phyloP scores from a whole-genome alignment of 2,113 vertebrate species.

The Lepus americanus region DNA sequence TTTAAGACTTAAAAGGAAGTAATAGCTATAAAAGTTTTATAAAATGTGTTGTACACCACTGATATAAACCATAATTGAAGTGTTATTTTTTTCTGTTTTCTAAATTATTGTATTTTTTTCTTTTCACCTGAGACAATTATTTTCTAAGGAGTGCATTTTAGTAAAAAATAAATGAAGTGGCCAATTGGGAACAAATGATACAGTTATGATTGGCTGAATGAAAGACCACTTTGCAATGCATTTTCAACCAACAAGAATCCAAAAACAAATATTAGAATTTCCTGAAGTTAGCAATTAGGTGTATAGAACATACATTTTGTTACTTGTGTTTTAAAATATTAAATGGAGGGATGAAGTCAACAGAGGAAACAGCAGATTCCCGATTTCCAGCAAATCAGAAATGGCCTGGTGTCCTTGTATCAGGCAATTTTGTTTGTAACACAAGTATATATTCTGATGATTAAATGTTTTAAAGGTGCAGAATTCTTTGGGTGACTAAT shows the following conservation, averaged over 20 bases:
- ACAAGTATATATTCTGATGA: not conserved
- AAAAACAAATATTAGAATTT: not conserved
- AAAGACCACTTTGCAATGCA: not conserved
- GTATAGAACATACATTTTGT: not conserved
- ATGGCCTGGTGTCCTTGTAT: not conserved
- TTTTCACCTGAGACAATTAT: not conserved
- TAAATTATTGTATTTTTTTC: not conserved
- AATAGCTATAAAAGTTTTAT: slow-evolving; percentile 28
- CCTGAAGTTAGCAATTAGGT: not conserved
- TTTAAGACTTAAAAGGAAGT: slow-evolving; percentile 61
- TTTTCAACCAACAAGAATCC: slow-evolving; percentile 17
- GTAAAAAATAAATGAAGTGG: not conserved
- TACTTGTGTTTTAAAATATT: not conserved
- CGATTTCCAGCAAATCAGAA: not conserved
- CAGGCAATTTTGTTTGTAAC: not conserved
- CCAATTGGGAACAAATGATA: slow-evolving; percentile 5
- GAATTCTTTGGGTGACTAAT: slow-evolving; percentile 60
- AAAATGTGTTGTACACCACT: not conserved
- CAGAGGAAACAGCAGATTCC: not conserved
- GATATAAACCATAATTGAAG: slow-evolving; percentile 49
- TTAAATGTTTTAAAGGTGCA: not conserved
- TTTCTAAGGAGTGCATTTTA: slow-evolving; percentile 45
- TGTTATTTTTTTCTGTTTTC: not conserved
- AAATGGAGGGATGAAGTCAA: not conserved
- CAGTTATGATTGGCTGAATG: not conserved